Percentiles rank a stretch among this genome's conserved stretches.
phyloP scores from a whole-genome alignment of 2,888 invertebrate species.

The Stomorhina lunata region DNA sequence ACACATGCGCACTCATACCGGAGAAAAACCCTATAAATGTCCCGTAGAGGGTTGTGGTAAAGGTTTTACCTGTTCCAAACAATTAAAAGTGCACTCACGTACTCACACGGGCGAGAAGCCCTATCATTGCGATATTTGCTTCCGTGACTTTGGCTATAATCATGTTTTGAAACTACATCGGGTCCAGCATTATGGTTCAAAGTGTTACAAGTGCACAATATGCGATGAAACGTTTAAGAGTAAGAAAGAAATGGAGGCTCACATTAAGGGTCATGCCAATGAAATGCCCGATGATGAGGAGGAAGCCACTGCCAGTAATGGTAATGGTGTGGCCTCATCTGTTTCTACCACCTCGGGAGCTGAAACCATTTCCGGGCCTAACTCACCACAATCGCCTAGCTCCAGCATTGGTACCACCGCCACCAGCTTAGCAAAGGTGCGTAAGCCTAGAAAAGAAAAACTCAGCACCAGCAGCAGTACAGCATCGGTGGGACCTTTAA shows the following conservation, averaged over 20 bases:
- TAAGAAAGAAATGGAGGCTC: conserved; percentile 94
- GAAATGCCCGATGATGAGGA: conserved; percentile 82
- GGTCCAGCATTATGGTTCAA: conserved; percentile 94
- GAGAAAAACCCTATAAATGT: conserved; percentile 91
- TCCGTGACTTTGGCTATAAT: conserved; percentile 94
- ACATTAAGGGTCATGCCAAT: conserved; percentile 89
- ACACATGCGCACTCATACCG: conserved; percentile 94
- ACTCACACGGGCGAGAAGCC: conserved; percentile 96
- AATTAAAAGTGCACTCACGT: conserved; percentile 93
- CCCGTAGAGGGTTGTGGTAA: conserved; percentile 92
- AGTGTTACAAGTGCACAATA: conserved; percentile 94
- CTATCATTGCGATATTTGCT: conserved; percentile 94
- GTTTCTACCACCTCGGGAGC: conserved; percentile 66
- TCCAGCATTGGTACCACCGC: conserved; percentile 53
- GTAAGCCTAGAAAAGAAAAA: conserved; percentile 65
- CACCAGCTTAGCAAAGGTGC: conserved; percentile 42
- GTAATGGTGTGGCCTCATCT: conserved; percentile 62
- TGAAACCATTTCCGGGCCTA: conserved; percentile 71
- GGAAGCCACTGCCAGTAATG: conserved; percentile 66
- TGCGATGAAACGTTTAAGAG: conserved; percentile 95
- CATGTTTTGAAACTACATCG: conserved; percentile 93
- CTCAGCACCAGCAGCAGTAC: conserved; percentile 65
- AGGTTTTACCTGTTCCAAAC: conserved; percentile 95
- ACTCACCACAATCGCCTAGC: conserved; percentile 71
- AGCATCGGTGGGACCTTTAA: conserved; percentile 30